Conservation (phyloP, 1,140 invertebrate species). For the Bombus sibiricus region DNA sequence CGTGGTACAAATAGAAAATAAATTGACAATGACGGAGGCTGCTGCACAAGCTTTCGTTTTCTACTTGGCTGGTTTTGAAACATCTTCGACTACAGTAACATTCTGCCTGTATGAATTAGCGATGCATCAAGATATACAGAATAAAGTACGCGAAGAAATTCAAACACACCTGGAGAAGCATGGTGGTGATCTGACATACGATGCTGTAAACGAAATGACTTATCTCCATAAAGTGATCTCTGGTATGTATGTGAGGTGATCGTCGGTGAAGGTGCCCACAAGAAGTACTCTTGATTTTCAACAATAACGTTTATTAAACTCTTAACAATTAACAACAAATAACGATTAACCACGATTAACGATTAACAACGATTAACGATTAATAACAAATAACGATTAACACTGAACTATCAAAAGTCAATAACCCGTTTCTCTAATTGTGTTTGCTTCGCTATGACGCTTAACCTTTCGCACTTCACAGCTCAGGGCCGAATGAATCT, state of each 20-base stretch:
- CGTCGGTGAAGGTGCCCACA: no score
- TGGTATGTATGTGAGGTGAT: conserved; percentile 43
- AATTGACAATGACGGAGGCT: conserved; percentile 34
- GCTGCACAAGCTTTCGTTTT: conserved; percentile 69
- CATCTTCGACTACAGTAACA: conserved; percentile 69
- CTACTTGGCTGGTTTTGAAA: conserved; percentile 78
- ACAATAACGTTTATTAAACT: no score
- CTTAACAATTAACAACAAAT: no score
- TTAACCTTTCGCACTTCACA: no score
- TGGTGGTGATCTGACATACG: conserved; percentile 57
- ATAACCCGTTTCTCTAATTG: no score
- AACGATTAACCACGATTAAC: no score
- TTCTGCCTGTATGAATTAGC: conserved; percentile 77
- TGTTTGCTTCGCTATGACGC: no score
- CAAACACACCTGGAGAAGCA: conserved; percentile 29
- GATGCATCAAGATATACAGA: conserved; percentile 70
- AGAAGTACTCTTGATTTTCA: no score
- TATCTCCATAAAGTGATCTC: conserved; percentile 67
- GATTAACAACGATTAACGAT: no score
- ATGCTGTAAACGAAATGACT: conserved; percentile 62
- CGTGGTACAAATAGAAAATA: background rate
- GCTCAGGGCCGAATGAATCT: no score
- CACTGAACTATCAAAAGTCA: no score
- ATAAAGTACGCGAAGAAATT: conserved; percentile 75
- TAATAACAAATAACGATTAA: no score